These are phyloP conservation scores for Zaprionus taronus DNA, from an alignment of 1,140 invertebrate species.

Conservation along the genomic window DNA sequence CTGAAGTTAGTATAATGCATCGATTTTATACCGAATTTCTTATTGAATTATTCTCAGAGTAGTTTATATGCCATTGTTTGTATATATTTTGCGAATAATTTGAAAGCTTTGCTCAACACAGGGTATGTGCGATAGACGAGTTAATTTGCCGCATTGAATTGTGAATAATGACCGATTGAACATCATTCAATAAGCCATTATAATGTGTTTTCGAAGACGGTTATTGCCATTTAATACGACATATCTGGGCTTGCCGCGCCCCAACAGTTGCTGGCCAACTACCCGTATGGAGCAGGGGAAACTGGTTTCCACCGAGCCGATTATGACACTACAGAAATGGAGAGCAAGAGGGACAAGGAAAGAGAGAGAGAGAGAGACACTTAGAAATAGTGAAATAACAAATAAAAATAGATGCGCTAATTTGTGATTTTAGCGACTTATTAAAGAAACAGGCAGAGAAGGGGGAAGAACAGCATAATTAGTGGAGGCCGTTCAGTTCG, in stretches of 20 bases:
- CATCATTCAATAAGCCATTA: constrained; percentile 26
- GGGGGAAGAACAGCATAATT: constrained; percentile 24
- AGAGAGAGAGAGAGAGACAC: background rate
- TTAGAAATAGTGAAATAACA: constrained; percentile 19
- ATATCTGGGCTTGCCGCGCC: constrained; percentile 12
- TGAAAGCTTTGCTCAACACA: background rate
- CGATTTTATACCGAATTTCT: background rate
- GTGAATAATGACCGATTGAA: constrained; percentile 33
- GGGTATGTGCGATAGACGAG: constrained; percentile 7
- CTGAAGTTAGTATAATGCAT: background rate
- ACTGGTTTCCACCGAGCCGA: constrained; percentile 35
- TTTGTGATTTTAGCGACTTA: constrained; percentile 39
- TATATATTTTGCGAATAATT: background rate
- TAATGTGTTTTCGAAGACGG: constrained; percentile 28
- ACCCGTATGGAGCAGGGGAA: background rate
- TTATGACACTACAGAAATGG: constrained; percentile 21
- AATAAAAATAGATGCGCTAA: constrained; percentile 44
- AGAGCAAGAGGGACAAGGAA: background rate
- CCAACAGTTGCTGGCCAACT: background rate
- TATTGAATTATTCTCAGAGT: background rate
- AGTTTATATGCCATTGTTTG: background rate
- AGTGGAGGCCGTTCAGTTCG: constrained; percentile 34
- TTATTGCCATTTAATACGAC: constrained; percentile 39
- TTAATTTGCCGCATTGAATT: constrained; percentile 6
- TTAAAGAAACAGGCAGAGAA: constrained; percentile 6